phyloP scores from a whole-genome alignment of 2,113 vertebrate species.

The Grammomys surdaster region DNA sequence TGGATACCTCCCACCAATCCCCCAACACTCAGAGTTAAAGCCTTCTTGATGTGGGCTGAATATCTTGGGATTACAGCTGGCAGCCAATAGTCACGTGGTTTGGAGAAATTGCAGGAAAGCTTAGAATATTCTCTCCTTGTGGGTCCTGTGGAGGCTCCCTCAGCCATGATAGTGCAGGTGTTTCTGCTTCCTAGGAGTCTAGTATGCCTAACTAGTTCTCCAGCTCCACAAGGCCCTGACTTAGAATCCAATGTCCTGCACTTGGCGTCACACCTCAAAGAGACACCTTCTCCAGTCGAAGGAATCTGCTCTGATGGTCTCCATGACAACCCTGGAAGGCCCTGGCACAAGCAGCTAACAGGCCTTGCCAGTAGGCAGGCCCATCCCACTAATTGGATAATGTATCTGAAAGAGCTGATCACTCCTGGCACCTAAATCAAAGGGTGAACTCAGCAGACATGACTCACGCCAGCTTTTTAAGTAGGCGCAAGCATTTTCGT shows the following conservation, averaged over 20 bases:
- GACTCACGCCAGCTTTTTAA: background rate
- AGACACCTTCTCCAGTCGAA: background rate
- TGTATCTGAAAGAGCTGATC: background rate
- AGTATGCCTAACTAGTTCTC: background rate
- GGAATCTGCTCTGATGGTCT: background rate
- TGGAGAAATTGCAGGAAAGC: background rate
- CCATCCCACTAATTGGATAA: background rate
- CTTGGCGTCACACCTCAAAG: background rate
- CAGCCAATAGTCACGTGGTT: rapidly evolving
- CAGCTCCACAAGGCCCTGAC: rapidly evolving
- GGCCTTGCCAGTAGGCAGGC: background rate
- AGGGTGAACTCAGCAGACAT: background rate
- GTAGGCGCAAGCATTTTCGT: background rate
- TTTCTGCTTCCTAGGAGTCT: background rate
- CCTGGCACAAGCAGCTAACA: background rate
- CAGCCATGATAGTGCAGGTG: background rate
- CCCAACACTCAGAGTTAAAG: background rate
- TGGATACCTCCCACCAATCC: background rate
- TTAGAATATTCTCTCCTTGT: background rate
- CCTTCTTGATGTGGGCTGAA: background rate
- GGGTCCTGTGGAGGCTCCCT: rapidly evolving
- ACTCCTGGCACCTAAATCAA: slow-evolving; percentile 23
- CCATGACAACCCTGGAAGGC: background rate
- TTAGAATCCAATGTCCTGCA: background rate
- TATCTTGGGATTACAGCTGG: background rate